Evolutionary conservation across 2,888 invertebrate genomes (phyloP).

Genomic region (Nycteola revayana): DNA sequence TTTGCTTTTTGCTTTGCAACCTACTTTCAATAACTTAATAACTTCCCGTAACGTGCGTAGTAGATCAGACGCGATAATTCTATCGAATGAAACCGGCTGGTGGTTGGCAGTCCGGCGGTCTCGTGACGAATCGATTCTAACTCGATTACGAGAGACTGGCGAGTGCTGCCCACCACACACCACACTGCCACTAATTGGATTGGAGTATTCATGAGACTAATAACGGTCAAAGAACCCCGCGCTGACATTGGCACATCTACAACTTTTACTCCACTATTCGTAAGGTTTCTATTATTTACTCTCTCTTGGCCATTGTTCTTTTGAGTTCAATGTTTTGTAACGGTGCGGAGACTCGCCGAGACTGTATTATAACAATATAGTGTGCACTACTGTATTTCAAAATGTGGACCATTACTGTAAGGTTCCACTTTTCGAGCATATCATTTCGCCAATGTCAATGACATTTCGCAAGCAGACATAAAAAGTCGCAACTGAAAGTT

Average conservation of each 20-base stretch:
- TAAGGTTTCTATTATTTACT: slow-evolving; percentile 20
- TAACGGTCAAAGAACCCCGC: slow-evolving; percentile 37
- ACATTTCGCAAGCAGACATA: no score
- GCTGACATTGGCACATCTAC: slow-evolving; percentile 32
- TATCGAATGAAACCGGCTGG: slow-evolving; percentile 12
- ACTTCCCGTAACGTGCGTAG: slow-evolving; percentile 13
- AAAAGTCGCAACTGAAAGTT: no score
- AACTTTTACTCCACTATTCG: slow-evolving; percentile 19
- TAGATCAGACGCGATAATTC: slow-evolving; percentile 9
- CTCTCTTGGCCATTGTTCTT: no score
- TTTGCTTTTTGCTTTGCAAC: no score
- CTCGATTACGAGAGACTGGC: slow-evolving; percentile 46
- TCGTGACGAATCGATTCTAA: slow-evolving; percentile 60
- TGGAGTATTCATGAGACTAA: slow-evolving; percentile 22
- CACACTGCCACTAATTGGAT: slow-evolving; percentile 35
- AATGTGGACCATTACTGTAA: no score
- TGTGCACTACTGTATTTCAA: no score
- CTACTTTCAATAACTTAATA: no score
- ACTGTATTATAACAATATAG: no score
- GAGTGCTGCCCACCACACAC: slow-evolving; percentile 26
- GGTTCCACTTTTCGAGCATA: no score
- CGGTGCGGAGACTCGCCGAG: no score
- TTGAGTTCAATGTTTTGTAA: no score
- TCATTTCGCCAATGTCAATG: no score
- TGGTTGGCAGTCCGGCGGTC: slow-evolving; percentile 24